Percentiles rank a stretch among this genome's conserved stretches.
Evolutionary conservation across 2,888 invertebrate species (phyloP).

Genomic region (Philonicus albiceps): DNA sequence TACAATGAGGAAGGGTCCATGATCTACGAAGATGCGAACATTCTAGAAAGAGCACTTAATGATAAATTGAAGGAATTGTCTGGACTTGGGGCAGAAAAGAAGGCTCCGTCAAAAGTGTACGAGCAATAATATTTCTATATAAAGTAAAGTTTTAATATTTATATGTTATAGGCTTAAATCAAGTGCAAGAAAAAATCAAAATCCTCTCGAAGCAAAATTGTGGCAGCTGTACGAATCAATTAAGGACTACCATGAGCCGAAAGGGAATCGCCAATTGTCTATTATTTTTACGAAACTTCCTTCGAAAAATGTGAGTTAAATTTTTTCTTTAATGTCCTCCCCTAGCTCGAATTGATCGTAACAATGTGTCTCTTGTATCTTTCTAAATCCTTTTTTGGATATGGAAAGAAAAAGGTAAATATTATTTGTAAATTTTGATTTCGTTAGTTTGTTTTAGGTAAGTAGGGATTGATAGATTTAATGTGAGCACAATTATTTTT

Average conservation of each 20-base stretch:
- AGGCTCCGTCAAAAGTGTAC: constrained; percentile 56
- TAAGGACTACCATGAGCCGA: constrained; percentile 85
- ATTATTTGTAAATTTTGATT: constrained; percentile 26
- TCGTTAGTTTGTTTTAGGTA: background rate
- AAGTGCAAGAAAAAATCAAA: constrained; percentile 53
- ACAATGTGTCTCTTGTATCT: constrained; percentile 42
- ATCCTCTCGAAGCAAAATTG: constrained; percentile 77
- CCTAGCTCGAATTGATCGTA: background rate
- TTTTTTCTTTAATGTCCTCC: background rate
- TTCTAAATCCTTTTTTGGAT: constrained; percentile 49
- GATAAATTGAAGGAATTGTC: constrained; percentile 82
- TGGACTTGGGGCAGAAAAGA: constrained; percentile 65
- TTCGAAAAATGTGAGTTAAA: constrained; percentile 73
- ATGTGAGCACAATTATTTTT: background rate
- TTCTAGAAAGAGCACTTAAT: constrained; percentile 83
- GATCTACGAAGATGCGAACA: constrained; percentile 93
- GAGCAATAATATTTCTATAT: constrained; percentile 34
- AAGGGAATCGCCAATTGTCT: constrained; percentile 87
- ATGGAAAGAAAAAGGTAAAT: constrained; percentile 51
- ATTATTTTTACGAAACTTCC: constrained; percentile 95
- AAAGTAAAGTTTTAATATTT: background rate
- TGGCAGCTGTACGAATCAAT: constrained; percentile 88
- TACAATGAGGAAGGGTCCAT: constrained; percentile 97
- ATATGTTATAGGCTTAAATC: background rate
- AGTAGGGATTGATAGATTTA: background rate